phyloP scores from a whole-genome alignment of 2,113 vertebrate genomes.

The Oophaga pumilio region DNA sequence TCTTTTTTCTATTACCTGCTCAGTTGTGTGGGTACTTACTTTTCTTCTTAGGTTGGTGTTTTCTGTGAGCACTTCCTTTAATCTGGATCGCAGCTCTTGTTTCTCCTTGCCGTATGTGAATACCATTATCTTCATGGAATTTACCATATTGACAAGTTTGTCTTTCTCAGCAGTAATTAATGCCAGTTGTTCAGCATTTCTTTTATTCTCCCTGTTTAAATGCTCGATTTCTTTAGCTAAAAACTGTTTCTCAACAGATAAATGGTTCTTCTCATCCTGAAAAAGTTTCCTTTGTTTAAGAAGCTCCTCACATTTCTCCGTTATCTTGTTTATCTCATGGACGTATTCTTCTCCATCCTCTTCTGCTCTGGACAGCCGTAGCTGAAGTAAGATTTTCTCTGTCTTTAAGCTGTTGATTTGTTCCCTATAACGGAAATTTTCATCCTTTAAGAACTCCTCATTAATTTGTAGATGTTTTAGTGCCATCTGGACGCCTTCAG shows the following conservation, averaged over 20 bases:
- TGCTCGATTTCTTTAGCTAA: slow-evolving; percentile 59
- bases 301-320: slow-evolving; percentile 66
- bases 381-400: slow-evolving; percentile 65
- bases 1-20: slow-evolving; percentile 59
- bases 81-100: slow-evolving; percentile 56
- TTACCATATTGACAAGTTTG: slow-evolving; percentile 56
- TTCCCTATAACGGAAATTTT: slow-evolving; percentile 60
- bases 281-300: slow-evolving; percentile 64
- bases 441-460: slow-evolving; percentile 62
- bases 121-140: slow-evolving; percentile 58
- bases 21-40: slow-evolving; percentile 57
- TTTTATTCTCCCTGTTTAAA: slow-evolving; percentile 63
- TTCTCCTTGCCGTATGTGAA: slow-evolving; percentile 63
- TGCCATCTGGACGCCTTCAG: slow-evolving; percentile 59
- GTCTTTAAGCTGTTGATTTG: slow-evolving; percentile 62
- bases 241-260: slow-evolving; percentile 65
- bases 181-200: slow-evolving; percentile 61
- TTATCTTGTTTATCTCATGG: slow-evolving; percentile 65
- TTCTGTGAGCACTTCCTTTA: slow-evolving; percentile 59
- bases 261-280: slow-evolving; percentile 63
- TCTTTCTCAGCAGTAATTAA: slow-evolving; percentile 59
- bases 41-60: slow-evolving; percentile 61
- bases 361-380: slow-evolving; percentile 64
- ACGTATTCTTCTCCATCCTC: slow-evolving; percentile 62
- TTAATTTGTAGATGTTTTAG: slow-evolving; percentile 62